Evolutionary conservation across 2,888 invertebrate genomes (phyloP), one percentile per base, ranked within the genome.

Genomic region (Flexamia atlantica): DNA sequence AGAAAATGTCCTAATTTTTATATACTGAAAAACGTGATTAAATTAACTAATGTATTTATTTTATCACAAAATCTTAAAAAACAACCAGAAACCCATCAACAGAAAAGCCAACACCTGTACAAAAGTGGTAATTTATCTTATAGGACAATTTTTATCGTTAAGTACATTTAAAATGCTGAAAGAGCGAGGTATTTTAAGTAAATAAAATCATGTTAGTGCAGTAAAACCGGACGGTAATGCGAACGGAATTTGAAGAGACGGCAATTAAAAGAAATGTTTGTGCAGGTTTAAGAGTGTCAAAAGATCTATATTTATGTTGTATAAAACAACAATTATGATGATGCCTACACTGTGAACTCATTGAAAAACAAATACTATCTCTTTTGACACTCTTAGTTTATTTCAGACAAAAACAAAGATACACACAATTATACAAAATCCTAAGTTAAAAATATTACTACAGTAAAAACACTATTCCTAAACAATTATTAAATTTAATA

Each of bases 111-210:
- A 4, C 36, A 9, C 4, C 9, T 36, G 5, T 36, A 36, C 9
- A 36, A 36, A 4, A 36, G 5, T 36, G 36, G n/a, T n/a, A 36
- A 4, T 36, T 4, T 36, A 46, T 46, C 46, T 46, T 46, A 46
- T 46, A 46, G 7, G 17, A 46, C 14, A 46, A 46, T 46, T 23
- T 57, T 20, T 57, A 23, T 64, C 20, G 1, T 64, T 64, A 64
- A 64, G 64, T 64, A 64, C 64, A 64, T 53, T 23, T 23, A 64
- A 64, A 28, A 30, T 64, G 25, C 64, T 64, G 64, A 64, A 64
- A 64, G 64, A 64, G 30, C 64, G 64, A 64, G 64, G 64, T 64
- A 64, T 53, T 53, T 53, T 12, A 46, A 46, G 23, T 57, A 50
- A 64, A 12, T 28, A 64, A 64, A 64, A 28, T 28, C 28, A 25